Percentiles rank a stretch among this genome's conserved stretches.
Evolutionary conservation across 2,797 vertebrate genomes (phyloP).

Genomic region (Chromis chromis): DNA sequence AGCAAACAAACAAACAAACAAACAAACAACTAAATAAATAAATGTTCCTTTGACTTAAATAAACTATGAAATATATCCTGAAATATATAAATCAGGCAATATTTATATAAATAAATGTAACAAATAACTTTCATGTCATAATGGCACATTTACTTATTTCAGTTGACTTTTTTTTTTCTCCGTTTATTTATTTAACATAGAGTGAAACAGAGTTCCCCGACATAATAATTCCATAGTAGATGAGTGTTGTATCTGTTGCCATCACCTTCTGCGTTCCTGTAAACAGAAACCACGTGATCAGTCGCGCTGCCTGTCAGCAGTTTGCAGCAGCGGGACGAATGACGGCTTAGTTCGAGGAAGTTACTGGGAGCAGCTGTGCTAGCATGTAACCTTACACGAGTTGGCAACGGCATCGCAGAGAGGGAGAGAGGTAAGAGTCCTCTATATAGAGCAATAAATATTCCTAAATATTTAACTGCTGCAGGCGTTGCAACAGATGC

Average conservation of each 20-base stretch:
- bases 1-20: too few relatives aligned
- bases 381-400: conserved; percentile 72
- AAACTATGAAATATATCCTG: too few relatives aligned
- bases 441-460: neutral
- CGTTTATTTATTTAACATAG: too few relatives aligned
- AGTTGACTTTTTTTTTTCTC: too few relatives aligned
- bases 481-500: conserved; percentile 1
- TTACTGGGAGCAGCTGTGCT: conserved; percentile 66
- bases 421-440: conserved; percentile 48
- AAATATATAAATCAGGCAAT: too few relatives aligned
- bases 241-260: neutral
- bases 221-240: too few relatives aligned
- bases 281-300: conserved; percentile 81
- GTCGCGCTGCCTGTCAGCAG: conserved; percentile 43
- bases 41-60: too few relatives aligned
- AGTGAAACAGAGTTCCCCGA: too few relatives aligned
- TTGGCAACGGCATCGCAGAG: conserved; percentile 39
- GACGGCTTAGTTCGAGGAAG: conserved; percentile 81
- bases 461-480: neutral
- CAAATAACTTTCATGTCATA: too few relatives aligned
- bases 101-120: too few relatives aligned
- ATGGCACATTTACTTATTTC: too few relatives aligned
- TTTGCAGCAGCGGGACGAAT: conserved; percentile 76
- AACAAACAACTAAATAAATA: too few relatives aligned
- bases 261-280: conserved; percentile 60